Evolutionary conservation across 2,888 invertebrate genomes (phyloP).

Genomic region (Sialis lutaria): DNA sequence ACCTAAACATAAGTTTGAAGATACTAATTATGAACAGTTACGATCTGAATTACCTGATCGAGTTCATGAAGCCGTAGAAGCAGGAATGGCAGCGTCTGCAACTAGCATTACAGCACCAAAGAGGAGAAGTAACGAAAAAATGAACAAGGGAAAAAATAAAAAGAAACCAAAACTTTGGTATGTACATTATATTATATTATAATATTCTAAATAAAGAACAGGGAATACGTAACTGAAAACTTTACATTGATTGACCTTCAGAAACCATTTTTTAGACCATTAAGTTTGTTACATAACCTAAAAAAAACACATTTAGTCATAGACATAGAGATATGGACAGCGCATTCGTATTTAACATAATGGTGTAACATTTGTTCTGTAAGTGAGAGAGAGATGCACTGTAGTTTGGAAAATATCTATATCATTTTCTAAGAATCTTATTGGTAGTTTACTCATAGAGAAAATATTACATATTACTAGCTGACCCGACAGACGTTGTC

Average conservation of each 20-base stretch:
- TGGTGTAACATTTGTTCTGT: too few species aligned
- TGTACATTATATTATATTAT: conserved; percentile 6
- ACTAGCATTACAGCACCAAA: conserved; percentile 26
- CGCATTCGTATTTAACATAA: too few species aligned
- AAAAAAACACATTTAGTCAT: too few species aligned
- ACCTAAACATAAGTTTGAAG: conserved; percentile 75
- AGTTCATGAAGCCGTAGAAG: conserved; percentile 68
- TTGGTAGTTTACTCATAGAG: too few species aligned
- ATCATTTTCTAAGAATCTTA: too few species aligned
- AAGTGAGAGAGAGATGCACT: too few species aligned
- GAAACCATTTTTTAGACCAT: neutral
- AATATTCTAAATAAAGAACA: neutral
- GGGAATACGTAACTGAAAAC: neutral
- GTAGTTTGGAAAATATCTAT: too few species aligned
- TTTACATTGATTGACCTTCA: too few species aligned
- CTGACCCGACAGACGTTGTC: too few species aligned
- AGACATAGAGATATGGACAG: too few species aligned
- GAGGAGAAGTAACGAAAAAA: conserved; percentile 8
- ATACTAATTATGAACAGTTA: conserved; percentile 60
- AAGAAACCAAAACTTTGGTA: conserved; percentile 24
- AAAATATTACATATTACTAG: too few species aligned
- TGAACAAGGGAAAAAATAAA: conserved; percentile 10
- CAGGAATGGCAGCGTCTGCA: conserved; percentile 53
- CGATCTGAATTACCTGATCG: conserved; percentile 60
- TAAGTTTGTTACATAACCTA: neutral